Percentiles rank a stretch among this genome's conserved stretches.
Evolutionary conservation across 2,888 invertebrate genomes (phyloP).

Genomic region (Leptogaster cylindrica): DNA sequence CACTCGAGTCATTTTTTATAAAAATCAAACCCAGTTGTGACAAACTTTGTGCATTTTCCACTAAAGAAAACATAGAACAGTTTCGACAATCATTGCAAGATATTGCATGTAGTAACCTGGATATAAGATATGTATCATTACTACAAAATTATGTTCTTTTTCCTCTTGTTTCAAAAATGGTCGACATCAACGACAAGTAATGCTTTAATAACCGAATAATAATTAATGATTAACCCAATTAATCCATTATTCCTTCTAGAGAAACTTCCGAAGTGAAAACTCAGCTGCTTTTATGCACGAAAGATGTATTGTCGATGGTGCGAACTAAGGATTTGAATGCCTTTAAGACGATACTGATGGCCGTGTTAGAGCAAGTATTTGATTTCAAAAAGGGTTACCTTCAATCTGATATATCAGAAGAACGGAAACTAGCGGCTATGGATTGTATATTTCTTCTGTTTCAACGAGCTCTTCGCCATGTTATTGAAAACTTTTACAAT

Average conservation of each 20-base stretch:
- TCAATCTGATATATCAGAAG: conserved; percentile 56
- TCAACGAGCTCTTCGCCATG: conserved; percentile 58
- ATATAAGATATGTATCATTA: no score
- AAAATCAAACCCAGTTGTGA: no score
- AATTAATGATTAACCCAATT: not conserved
- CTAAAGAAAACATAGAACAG: no score
- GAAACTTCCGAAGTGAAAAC: conserved; percentile 56
- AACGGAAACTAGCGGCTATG: conserved; percentile 57
- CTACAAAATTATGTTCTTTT: conserved; percentile 56
- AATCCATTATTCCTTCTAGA: conserved; percentile 52
- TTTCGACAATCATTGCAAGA: no score
- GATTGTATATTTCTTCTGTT: conserved; percentile 54
- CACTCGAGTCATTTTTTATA: no score
- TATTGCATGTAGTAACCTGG: no score
- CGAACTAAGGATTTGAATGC: conserved; percentile 55
- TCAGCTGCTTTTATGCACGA: conserved; percentile 54
- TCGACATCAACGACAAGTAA: conserved; percentile 54
- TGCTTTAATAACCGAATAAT: not conserved
- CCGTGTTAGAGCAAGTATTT: conserved; percentile 56
- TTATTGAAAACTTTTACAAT: conserved; percentile 65
- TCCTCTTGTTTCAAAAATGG: conserved; percentile 58
- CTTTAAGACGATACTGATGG: conserved; percentile 55
- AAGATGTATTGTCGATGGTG: conserved; percentile 53
- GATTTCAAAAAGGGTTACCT: conserved; percentile 51
- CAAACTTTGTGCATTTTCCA: no score